A percentile compares a stretch with the other conserved stretches of the same genome.
Conservation (phyloP, 2,888 invertebrate genomes). For the Drosophila kuntzei region DNA sequence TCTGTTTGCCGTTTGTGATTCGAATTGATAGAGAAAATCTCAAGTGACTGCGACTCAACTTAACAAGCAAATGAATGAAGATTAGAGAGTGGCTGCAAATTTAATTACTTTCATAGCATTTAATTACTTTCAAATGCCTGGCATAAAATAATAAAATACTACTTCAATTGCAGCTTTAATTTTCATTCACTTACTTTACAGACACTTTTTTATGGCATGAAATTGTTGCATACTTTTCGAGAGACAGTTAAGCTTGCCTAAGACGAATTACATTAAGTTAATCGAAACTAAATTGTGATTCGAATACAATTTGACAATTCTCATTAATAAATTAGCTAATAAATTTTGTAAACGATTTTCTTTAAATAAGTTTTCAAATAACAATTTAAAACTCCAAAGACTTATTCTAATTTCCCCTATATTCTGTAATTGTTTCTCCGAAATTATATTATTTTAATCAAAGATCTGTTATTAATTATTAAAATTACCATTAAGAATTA, state of each 20-base stretch:
- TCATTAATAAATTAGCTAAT: too few relatives aligned
- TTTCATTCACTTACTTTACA: background rate
- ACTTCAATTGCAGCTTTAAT: constrained; percentile 1
- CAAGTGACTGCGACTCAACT: constrained; percentile 21
- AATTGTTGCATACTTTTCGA: constrained; percentile 16
- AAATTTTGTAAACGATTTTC: too few relatives aligned
- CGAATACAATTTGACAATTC: too few relatives aligned
- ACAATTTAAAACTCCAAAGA: too few relatives aligned
- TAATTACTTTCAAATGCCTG: constrained; percentile 20
- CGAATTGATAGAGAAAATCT: constrained; percentile 40
- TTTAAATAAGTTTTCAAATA: too few relatives aligned
- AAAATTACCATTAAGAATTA: too few relatives aligned
- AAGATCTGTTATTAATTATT: too few relatives aligned
- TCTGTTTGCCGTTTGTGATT: constrained; percentile 51
- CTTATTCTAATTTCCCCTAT: too few relatives aligned
- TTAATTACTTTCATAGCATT: constrained; percentile 27
- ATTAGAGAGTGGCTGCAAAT: constrained; percentile 40
- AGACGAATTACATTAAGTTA: too few relatives aligned
- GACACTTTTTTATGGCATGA: background rate
- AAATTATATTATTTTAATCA: too few relatives aligned
- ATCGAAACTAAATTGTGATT: too few relatives aligned
- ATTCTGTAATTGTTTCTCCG: too few relatives aligned
- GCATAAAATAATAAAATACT: constrained; percentile 2
- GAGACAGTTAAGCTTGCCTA: constrained; percentile 6
- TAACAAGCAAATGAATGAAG: constrained; percentile 29